These are phyloP conservation scores for Chloropsis hardwickii DNA, from an alignment of 2,113 vertebrate genomes.

Conservation along the genomic window DNA sequence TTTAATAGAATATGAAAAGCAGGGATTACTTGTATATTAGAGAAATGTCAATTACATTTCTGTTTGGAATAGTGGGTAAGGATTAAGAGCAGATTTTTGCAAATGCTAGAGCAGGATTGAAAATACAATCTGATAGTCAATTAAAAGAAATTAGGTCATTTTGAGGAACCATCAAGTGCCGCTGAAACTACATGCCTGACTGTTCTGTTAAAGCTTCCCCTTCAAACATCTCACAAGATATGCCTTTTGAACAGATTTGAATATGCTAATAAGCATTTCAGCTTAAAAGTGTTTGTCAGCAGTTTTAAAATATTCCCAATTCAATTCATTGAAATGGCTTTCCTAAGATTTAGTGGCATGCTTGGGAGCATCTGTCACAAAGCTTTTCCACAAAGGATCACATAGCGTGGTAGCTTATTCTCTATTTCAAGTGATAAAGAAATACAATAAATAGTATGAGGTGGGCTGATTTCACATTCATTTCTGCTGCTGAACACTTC, in stretches of 20 bases:
- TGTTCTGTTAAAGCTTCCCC: constrained; percentile 8
- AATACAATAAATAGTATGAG: not conserved
- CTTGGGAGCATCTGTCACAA: constrained; percentile 27
- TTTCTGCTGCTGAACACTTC: not conserved
- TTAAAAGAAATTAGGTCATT: constrained; percentile 51
- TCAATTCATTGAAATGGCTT: constrained; percentile 39
- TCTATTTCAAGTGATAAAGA: constrained; percentile 9
- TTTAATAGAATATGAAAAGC: constrained; percentile 47
- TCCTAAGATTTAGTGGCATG: not conserved
- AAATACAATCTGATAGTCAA: constrained; percentile 15
- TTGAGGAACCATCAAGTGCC: not conserved
- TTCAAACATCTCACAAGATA: constrained; percentile 33
- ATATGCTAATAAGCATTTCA: constrained; percentile 43
- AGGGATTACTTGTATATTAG: not conserved
- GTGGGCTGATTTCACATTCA: not conserved
- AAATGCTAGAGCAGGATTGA: constrained; percentile 1
- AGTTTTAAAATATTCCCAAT: constrained; percentile 47
- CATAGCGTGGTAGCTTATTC: not conserved
- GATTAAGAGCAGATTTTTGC: constrained; percentile 21
- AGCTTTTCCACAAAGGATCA: constrained; percentile 25
- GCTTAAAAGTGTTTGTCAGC: constrained; percentile 56
- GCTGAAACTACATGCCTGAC: not conserved
- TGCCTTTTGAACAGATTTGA: constrained; percentile 31
- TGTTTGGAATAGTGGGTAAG: constrained; percentile 20
- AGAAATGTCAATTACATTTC: constrained; percentile 34